Conservation (phyloP, 2,888 invertebrate species). For the Crocallis elinguaria region DNA sequence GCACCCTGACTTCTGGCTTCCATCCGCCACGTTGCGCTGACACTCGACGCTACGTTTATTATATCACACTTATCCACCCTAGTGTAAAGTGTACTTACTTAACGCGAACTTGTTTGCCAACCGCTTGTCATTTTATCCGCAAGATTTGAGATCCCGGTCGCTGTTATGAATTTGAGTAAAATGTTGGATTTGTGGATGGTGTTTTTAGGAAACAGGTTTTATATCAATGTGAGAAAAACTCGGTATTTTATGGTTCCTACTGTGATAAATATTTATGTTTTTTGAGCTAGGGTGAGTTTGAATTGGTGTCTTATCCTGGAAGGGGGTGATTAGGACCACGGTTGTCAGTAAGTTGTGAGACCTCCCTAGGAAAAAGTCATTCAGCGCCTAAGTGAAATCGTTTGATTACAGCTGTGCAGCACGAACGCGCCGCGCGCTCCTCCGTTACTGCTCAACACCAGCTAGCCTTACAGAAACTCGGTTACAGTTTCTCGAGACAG, state of each 20-base stretch:
- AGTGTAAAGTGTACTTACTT: constrained; percentile 30
- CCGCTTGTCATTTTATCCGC: constrained; percentile 47
- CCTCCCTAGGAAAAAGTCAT: no score
- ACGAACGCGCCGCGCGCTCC: constrained; percentile 93
- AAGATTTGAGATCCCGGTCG: constrained; percentile 21
- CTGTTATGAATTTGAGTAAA: constrained; percentile 19
- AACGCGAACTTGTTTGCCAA: constrained; percentile 41
- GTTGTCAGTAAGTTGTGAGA: no score
- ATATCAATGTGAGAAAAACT: no score
- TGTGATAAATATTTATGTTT: no score
- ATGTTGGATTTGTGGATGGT: neutral
- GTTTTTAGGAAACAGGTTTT: no score
- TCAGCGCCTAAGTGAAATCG: no score
- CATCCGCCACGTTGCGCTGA: constrained; percentile 18
- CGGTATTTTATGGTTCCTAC: no score
- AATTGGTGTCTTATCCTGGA: no score
- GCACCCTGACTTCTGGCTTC: constrained; percentile 37
- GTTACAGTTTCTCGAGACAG: constrained; percentile 71
- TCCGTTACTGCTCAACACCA: constrained; percentile 59
- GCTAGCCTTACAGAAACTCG: constrained; percentile 78
- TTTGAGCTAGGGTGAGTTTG: no score
- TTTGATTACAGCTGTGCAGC: constrained; percentile 90
- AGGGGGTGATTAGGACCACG: no score
- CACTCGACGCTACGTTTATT: constrained; percentile 31
- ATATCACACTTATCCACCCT: constrained; percentile 34